These are phyloP conservation scores for Drosophila subsilvestris DNA, from an alignment of 2,888 invertebrate genomes.

Conservation along the genomic window DNA sequence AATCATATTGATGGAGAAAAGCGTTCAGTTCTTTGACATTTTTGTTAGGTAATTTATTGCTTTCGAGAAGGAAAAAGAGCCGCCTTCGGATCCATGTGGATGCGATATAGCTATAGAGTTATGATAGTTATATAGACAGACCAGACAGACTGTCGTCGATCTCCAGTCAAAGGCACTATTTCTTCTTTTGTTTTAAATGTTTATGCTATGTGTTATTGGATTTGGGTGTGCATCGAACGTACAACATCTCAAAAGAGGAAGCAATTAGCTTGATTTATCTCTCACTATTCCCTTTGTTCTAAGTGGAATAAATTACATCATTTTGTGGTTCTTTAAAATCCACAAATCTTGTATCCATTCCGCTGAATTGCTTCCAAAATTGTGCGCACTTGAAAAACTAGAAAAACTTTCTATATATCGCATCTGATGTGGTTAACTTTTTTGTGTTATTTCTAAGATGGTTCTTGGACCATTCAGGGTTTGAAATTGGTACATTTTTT, in stretches of 20 bases:
- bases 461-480: slow-evolving; percentile 5
- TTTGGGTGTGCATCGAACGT: not conserved
- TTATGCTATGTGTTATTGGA: slow-evolving; percentile 17
- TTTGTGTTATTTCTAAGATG: not conserved
- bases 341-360: not conserved
- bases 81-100: not conserved
- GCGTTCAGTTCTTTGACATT: slow-evolving; percentile 10
- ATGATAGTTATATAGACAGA: slow-evolving; percentile 39
- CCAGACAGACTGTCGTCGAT: slow-evolving; percentile 47
- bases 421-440: not conserved
- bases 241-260: not conserved
- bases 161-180: slow-evolving; percentile 78
- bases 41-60: slow-evolving; percentile 22
- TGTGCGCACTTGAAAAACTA: not conserved
- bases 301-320: too few relatives aligned
- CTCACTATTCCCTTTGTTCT: not conserved
- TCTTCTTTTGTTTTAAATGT: slow-evolving; percentile 28
- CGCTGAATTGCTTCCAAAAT: not conserved
- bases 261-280: not conserved
- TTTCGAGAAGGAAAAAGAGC: slow-evolving; percentile 23
- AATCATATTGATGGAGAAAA: slow-evolving; percentile 11
- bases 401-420: not conserved
- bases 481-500: slow-evolving; percentile 36
- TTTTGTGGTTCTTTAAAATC: slow-evolving; percentile 2
- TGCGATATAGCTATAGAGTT: slow-evolving; percentile 21